phyloP scores from a whole-genome alignment of 2,888 invertebrate genomes.

The Rotaria socialis region DNA sequence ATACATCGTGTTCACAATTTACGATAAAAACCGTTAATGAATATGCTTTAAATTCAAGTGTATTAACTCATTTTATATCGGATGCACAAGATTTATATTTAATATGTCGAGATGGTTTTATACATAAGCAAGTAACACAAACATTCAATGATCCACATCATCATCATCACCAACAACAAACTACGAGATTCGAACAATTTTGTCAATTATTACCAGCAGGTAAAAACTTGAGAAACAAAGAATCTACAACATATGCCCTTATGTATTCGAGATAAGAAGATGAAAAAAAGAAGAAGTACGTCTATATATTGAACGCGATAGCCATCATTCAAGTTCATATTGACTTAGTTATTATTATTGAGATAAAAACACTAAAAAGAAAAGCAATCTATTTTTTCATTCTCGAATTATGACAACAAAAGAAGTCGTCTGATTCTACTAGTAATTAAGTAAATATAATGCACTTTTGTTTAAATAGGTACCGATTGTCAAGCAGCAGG shows the following conservation, averaged over 20 bases:
- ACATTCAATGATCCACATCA: not conserved
- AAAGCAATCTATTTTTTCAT: too few relatives aligned
- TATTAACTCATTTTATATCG: constrained; percentile 3
- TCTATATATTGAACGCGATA: too few relatives aligned
- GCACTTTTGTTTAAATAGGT: not conserved
- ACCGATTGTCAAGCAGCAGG: constrained; percentile 29
- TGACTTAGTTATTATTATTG: too few relatives aligned
- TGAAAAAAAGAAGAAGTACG: too few relatives aligned
- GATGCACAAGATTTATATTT: constrained; percentile 25
- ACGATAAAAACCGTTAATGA: constrained; percentile 36
- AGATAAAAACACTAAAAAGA: too few relatives aligned
- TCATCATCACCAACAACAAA: constrained; percentile 19
- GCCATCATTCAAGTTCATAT: too few relatives aligned
- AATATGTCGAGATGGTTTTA: constrained; percentile 35
- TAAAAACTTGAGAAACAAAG: not conserved
- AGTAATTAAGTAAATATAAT: too few relatives aligned
- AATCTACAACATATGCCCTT: too few relatives aligned
- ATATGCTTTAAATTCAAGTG: constrained; percentile 34
- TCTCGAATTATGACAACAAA: too few relatives aligned
- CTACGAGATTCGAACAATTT: constrained; percentile 33
- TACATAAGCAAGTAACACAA: constrained; percentile 9
- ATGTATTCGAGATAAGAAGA: too few relatives aligned
- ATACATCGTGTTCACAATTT: constrained; percentile 36
- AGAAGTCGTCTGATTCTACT: too few relatives aligned
- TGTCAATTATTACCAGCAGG: constrained; percentile 27